phyloP scores from a whole-genome alignment of 1,140 invertebrate species.

The Euglossa dilemma region DNA sequence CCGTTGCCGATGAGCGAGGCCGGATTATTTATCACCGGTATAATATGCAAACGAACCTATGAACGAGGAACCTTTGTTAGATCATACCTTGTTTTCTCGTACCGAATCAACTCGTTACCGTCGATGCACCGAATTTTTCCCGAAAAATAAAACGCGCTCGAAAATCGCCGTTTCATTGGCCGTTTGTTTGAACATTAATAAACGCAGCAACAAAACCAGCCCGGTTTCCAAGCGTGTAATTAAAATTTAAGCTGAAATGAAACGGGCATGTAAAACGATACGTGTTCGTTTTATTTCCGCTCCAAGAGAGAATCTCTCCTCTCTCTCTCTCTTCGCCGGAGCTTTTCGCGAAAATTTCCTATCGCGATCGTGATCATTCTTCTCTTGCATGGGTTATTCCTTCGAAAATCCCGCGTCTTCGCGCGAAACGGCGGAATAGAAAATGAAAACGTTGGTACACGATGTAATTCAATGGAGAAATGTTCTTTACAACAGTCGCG shows the following conservation, averaged over 20 bases:
- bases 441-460: too few relatives aligned
- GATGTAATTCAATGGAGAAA: too few relatives aligned
- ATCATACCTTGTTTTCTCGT: neutral
- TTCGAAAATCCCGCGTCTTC: too few relatives aligned
- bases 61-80: neutral
- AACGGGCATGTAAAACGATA: neutral
- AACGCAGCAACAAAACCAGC: neutral
- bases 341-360: too few relatives aligned
- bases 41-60: conserved; percentile 8
- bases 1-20: neutral
- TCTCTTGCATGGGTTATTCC: too few relatives aligned
- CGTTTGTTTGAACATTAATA: neutral
- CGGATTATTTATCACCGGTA: neutral
- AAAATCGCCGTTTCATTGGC: neutral
- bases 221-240: neutral
- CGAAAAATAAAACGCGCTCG: neutral
- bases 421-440: too few relatives aligned
- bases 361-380: too few relatives aligned
- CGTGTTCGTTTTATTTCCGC: too few relatives aligned
- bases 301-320: too few relatives aligned
- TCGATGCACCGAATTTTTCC: neutral
- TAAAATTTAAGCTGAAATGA: neutral
- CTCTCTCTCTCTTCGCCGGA: too few relatives aligned
- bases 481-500: too few relatives aligned
- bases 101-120: conserved; percentile 1